Percentiles rank a stretch among this genome's conserved stretches.
Evolutionary conservation across 2,113 vertebrate genomes (phyloP).

Genomic region (Morone saxatilis): DNA sequence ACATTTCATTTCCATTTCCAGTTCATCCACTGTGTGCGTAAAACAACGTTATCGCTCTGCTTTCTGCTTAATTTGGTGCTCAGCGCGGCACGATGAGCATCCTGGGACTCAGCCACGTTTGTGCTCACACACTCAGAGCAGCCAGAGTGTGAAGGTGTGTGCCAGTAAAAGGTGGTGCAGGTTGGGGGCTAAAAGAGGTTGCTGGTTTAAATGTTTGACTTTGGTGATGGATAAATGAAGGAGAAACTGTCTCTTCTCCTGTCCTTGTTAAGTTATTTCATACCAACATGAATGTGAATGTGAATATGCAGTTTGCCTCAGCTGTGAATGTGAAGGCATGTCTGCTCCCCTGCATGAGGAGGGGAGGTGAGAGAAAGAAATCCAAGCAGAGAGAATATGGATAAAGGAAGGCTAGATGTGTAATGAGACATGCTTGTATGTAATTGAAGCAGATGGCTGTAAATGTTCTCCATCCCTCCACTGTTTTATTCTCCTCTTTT

Average conservation of each 20-base stretch:
- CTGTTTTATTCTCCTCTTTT: background rate
- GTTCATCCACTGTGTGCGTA: constrained; percentile 11
- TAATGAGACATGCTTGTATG: constrained; percentile 5
- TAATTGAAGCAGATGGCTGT: constrained; percentile 31
- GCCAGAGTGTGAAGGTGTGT: background rate
- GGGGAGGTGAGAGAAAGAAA: background rate
- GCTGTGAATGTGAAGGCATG: background rate
- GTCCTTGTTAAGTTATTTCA: background rate
- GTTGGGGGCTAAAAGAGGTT: background rate
- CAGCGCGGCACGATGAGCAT: background rate
- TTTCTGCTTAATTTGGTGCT: constrained; percentile 44
- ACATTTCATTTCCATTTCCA: background rate
- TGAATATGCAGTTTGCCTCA: background rate
- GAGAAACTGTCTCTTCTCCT: background rate
- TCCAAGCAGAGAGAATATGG: background rate
- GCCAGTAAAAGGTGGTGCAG: background rate
- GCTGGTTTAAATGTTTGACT: background rate
- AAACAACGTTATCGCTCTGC: background rate
- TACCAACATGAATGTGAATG: background rate
- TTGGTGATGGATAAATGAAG: background rate
- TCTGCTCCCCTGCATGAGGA: background rate
- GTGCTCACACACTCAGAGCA: constrained; percentile 21
- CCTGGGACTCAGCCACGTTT: constrained; percentile 4
- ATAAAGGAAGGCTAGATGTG: background rate
- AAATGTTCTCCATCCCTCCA: background rate